Conservation (phyloP, 2,797 vertebrate species). For the Mormyrus hasselquistii region DNA sequence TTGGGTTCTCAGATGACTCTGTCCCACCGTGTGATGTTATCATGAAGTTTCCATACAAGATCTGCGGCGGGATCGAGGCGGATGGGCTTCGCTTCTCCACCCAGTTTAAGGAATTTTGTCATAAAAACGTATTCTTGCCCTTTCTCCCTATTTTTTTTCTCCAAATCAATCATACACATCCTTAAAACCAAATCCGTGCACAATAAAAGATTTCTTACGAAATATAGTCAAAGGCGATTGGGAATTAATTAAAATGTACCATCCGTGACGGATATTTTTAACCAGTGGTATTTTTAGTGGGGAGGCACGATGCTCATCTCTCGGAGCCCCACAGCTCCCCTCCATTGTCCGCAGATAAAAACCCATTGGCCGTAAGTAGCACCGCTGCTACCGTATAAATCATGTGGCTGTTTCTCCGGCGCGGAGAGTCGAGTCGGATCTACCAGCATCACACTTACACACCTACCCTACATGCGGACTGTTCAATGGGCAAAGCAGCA, state of each 20-base stretch:
- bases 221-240: background rate
- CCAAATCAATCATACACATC: background rate
- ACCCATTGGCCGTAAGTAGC: background rate
- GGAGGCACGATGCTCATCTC: background rate
- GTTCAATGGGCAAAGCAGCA: background rate
- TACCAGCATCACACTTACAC: background rate
- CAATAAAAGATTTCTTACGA: background rate
- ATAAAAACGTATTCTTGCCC: background rate
- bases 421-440: background rate
- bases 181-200: background rate
- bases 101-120: background rate
- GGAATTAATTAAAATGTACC: background rate
- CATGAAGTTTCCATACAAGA: background rate
- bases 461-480: background rate
- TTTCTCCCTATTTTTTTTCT: background rate
- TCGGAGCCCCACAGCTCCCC: background rate
- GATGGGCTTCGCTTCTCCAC: background rate
- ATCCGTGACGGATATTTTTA: background rate
- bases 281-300: background rate
- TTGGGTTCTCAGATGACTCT: background rate
- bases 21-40: background rate
- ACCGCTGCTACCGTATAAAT: background rate
- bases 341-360: background rate
- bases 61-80: background rate
- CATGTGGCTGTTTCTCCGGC: background rate